phyloP scores from a whole-genome alignment of 1,140 invertebrate genomes.

The Drosophila watanabei region DNA sequence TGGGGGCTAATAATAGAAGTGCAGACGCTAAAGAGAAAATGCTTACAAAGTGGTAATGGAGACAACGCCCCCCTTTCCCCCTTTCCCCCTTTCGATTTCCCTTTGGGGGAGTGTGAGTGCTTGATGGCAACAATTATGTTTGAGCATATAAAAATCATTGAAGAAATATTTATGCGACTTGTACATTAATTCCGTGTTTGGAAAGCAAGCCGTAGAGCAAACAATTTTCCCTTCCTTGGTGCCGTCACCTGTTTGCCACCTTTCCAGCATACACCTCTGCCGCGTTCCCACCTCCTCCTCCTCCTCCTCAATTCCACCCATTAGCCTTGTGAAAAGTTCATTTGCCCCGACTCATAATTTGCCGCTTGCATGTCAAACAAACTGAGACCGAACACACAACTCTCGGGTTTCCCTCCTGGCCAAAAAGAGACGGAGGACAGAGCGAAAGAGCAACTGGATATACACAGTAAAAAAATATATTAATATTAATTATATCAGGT shows the following conservation, averaged over 20 bases:
- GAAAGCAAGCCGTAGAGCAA: slow-evolving; percentile 49
- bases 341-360: slow-evolving; percentile 80
- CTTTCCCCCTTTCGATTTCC: neutral
- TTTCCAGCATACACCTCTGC: slow-evolving; percentile 4
- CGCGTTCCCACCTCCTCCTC: neutral
- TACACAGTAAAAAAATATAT: slow-evolving; percentile 15
- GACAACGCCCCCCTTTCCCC: slow-evolving; percentile 48
- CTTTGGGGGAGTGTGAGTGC: slow-evolving; percentile 18
- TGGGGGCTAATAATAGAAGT: slow-evolving; percentile 44
- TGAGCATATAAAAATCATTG: slow-evolving; percentile 54
- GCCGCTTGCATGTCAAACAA: slow-evolving; percentile 78
- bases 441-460: slow-evolving; percentile 5
- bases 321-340: slow-evolving; percentile 83
- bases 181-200: slow-evolving; percentile 48
- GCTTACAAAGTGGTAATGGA: slow-evolving; percentile 57
- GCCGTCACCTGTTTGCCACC: slow-evolving; percentile 69
- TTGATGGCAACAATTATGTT: slow-evolving; percentile 55
- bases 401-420: slow-evolving; percentile 62
- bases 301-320: slow-evolving; percentile 25
- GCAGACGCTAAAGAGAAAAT: slow-evolving; percentile 32
- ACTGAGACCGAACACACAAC: slow-evolving; percentile 47
- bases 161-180: slow-evolving; percentile 54
- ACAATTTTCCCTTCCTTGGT: slow-evolving; percentile 31
- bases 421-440: slow-evolving; percentile 11
- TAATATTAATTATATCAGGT: too few relatives aligned